Percentiles rank a stretch among this genome's conserved stretches.
These are phyloP conservation scores for Suncus etruscus DNA, from an alignment of 2,113 vertebrate species.

Conservation along the genomic window DNA sequence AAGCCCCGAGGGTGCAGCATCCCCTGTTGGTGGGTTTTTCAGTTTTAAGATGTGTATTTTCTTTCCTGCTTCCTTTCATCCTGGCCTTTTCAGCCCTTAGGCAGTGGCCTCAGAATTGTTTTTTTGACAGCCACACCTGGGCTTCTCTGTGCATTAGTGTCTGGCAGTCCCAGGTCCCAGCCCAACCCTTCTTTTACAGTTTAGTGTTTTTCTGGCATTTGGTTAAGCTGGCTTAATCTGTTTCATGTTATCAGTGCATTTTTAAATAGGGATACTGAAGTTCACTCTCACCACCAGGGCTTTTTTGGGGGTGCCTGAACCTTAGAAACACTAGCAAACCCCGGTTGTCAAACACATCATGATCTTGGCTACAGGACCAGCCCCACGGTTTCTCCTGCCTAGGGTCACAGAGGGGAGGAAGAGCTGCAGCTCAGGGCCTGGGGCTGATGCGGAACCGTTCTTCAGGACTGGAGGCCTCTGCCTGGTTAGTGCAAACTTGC, in stretches of 20 bases:
- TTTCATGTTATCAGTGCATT: constrained; percentile 83
- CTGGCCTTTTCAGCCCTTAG: constrained; percentile 63
- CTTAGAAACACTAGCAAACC: constrained; percentile 70
- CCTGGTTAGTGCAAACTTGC: constrained; percentile 35
- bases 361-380: constrained; percentile 46
- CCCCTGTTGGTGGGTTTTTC: constrained; percentile 59
- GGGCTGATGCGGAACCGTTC: background rate
- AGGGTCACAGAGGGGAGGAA: constrained; percentile 56
- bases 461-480: constrained; percentile 24
- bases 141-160: constrained; percentile 61
- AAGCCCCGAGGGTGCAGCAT: constrained; percentile 54
- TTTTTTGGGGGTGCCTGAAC: constrained; percentile 72
- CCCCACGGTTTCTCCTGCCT: constrained; percentile 61
- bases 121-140: constrained; percentile 75
- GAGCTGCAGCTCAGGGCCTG: constrained; percentile 65
- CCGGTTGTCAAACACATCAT: constrained; percentile 29
- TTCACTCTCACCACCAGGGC: constrained; percentile 73
- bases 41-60: constrained; percentile 74
- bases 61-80: constrained; percentile 79
- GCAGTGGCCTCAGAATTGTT: constrained; percentile 45
- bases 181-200: constrained; percentile 72
- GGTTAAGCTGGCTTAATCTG: constrained; percentile 83
- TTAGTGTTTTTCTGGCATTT: constrained; percentile 83
- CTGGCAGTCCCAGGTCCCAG: constrained; percentile 65
- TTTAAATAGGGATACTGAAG: constrained; percentile 83